phyloP scores from a whole-genome alignment of 64 coral and sea anemone species.

The Hydrozoanthus tunicans region DNA sequence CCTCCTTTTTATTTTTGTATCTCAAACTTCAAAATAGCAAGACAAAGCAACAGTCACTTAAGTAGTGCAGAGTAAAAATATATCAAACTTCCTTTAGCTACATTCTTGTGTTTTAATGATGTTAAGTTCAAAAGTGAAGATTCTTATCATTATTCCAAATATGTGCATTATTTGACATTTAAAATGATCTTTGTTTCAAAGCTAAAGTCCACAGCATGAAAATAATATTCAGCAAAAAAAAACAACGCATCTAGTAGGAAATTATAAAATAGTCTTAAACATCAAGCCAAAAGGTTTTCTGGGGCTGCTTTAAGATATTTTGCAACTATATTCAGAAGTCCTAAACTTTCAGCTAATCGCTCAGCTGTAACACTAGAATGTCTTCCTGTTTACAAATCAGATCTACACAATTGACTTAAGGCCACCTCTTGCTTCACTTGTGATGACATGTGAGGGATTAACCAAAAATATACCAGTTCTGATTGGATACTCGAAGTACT shows the following conservation, averaged over 20 bases:
- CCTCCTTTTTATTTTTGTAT: too few relatives aligned
- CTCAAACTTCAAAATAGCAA: too few relatives aligned
- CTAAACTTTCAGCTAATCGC: not conserved
- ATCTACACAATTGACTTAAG: not conserved
- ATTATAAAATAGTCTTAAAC: not conserved
- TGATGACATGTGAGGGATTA: slow-evolving; percentile 2
- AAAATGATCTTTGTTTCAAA: not conserved
- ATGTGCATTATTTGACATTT: slow-evolving; percentile 5
- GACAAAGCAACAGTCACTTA: not conserved
- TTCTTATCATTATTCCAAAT: slow-evolving; percentile 12
- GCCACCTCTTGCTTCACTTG: not conserved
- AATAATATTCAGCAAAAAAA: not conserved
- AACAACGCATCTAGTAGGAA: not conserved
- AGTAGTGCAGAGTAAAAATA: not conserved
- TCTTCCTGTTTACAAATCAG: slow-evolving; percentile 65
- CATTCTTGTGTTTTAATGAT: not conserved
- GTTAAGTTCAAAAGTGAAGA: not conserved
- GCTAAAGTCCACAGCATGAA: not conserved
- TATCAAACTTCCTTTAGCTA: not conserved
- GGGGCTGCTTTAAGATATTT: slow-evolving; percentile 1
- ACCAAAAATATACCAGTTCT: slow-evolving; percentile 4
- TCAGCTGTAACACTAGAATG: slow-evolving; percentile 25
- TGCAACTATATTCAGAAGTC: not conserved
- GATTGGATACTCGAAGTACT: not conserved
- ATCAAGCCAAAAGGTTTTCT: not conserved